Evolutionary conservation across 2,888 invertebrate genomes (phyloP).

Genomic region (Aricia artaxerxes): DNA sequence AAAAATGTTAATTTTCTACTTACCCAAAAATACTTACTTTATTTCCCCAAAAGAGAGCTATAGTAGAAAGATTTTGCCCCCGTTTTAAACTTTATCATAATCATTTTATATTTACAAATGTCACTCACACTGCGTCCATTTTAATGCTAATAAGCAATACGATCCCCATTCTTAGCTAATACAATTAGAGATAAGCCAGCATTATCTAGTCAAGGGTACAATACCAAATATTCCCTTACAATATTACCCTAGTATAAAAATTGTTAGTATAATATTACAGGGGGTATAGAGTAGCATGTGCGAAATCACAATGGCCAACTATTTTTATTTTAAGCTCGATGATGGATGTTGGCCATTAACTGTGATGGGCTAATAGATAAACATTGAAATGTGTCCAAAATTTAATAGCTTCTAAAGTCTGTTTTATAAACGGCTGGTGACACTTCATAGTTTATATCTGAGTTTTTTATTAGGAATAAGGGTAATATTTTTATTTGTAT

Average conservation of each 20-base stretch:
- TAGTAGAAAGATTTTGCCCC: conserved; percentile 4
- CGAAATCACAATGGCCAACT: conserved; percentile 68
- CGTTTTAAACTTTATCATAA: conserved; percentile 51
- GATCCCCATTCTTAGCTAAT: conserved; percentile 68
- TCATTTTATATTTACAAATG: conserved; percentile 68
- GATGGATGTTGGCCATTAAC: conserved; percentile 55
- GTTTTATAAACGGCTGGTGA: not conserved
- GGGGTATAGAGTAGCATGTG: conserved; percentile 73
- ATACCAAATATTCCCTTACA: conserved; percentile 63
- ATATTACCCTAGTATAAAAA: conserved; percentile 53
- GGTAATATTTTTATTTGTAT: not conserved
- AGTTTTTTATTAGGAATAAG: not conserved
- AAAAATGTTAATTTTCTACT: too few species aligned
- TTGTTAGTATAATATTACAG: conserved; percentile 77
- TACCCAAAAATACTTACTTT: not conserved
- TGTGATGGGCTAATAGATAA: conserved; percentile 35
- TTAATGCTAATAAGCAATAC: conserved; percentile 77
- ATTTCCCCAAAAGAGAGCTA: not conserved
- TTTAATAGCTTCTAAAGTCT: conserved; percentile 1
- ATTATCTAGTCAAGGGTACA: conserved; percentile 75
- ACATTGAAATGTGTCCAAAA: conserved; percentile 12
- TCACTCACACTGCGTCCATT: conserved; percentile 53
- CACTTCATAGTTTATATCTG: not conserved
- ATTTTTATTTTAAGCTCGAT: conserved; percentile 54
- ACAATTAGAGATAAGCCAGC: conserved; percentile 78